Evolutionary conservation across 2,797 vertebrate species (phyloP).

Genomic region (Sarcophilus harrisii): DNA sequence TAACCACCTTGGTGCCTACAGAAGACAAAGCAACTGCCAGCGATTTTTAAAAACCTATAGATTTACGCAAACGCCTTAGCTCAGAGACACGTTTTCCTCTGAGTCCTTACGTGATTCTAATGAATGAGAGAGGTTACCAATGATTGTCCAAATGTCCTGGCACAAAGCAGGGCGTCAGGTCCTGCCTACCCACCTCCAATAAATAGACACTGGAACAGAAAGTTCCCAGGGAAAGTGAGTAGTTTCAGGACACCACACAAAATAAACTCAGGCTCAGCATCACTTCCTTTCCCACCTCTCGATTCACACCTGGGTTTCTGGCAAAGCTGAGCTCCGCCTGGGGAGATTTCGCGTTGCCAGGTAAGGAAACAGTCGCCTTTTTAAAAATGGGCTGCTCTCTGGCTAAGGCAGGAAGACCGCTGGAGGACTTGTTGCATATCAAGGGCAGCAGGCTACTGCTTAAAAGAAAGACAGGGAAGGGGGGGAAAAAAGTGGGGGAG

Average conservation of each 20-base stretch:
- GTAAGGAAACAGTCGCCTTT: constrained; percentile 83
- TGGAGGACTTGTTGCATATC: constrained; percentile 94
- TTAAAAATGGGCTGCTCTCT: constrained; percentile 75
- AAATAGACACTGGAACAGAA: constrained; percentile 80
- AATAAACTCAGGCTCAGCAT: constrained; percentile 69
- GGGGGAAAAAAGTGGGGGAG: constrained; percentile 41
- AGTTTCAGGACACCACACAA: constrained; percentile 73
- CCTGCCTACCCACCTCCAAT: constrained; percentile 80
- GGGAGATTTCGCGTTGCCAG: constrained; percentile 82
- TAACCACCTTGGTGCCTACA: constrained; percentile 96
- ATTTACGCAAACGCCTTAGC: constrained; percentile 93
- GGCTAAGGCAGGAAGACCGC: constrained; percentile 78
- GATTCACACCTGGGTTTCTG: constrained; percentile 82
- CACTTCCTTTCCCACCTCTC: constrained; percentile 83
- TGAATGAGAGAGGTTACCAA: constrained; percentile 90
- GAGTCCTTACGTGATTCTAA: constrained; percentile 95
- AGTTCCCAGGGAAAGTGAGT: constrained; percentile 84
- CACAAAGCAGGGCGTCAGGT: constrained; percentile 82
- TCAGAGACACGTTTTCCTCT: constrained; percentile 91
- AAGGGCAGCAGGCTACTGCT: constrained; percentile 76
- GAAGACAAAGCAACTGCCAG: constrained; percentile 92
- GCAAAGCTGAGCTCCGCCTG: constrained; percentile 78
- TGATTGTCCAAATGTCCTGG: constrained; percentile 84
- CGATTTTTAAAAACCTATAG: constrained; percentile 89
- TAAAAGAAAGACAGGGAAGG: neutral